Evolutionary conservation across 1,140 invertebrate species (phyloP), one percentile per base, ranked within the genome.

Genomic region (Drosophila trapezifrons): DNA sequence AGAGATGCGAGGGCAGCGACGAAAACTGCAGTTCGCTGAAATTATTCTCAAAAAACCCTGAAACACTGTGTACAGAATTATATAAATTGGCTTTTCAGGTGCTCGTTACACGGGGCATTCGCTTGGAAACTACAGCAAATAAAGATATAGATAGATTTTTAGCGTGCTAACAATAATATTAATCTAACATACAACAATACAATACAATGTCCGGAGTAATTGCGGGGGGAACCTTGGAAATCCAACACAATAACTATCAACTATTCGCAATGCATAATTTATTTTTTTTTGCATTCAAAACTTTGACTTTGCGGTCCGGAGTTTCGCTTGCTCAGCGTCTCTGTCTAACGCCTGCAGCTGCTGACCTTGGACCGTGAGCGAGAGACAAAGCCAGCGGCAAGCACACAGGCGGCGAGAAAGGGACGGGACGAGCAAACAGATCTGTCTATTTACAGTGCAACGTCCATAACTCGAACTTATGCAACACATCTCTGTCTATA

Each of bases 31-130:
- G 47, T 57, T 65, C 47, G 38, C 52, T 78, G 35, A 65, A 74
- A 70, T 66, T 81, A 70, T 83, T 83, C 78, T 35, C 27, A 32
- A 69, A 72, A 32, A 52, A 35, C 29, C 49, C 29, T 37, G 49
- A 52, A 35, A 54, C 49, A 20, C 17, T 20, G 43, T 37, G 29
- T 22, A 54, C 35, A 22, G 32, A 54, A 76, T 82, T 73, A 66
- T 71, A 65, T 89, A 82, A 83, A 82, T 79, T 74, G 66, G 54
- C 57, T 81, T 85, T 69, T 85, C 63, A 78, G 58, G 76, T 78
- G 62, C 63, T 66, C 55, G 60, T 83, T 83, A 84, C 45, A 56
- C 29, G 38, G 63, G 25, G 77, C 72, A 85, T 62, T 85, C 80
- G 57, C 37, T 69, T 80, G 77, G 81, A 84, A 77, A 84, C 60